A percentile compares a stretch with the other conserved stretches of the same genome.
phyloP scores from a whole-genome alignment of 1,140 invertebrate genomes.

The Oryctes rhinoceros region DNA sequence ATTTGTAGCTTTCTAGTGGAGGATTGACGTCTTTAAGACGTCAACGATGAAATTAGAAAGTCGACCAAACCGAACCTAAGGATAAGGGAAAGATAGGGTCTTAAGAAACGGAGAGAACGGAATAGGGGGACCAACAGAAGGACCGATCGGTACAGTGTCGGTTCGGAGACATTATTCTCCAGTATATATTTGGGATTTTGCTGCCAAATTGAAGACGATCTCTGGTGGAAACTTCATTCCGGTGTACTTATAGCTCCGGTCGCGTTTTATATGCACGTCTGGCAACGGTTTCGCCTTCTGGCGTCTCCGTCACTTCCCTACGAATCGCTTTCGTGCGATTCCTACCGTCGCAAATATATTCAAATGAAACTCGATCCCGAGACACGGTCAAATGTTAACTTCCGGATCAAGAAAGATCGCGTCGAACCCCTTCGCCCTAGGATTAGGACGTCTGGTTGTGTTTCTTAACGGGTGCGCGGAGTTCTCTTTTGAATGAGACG shows the following conservation, averaged over 20 bases:
- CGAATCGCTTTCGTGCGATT: constrained; percentile 40
- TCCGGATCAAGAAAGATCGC: constrained; percentile 47
- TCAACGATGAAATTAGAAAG: constrained; percentile 24
- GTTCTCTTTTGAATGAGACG: constrained; percentile 13
- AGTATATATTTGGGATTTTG: constrained; percentile 59
- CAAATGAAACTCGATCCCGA: constrained; percentile 49
- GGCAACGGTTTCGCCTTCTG: constrained; percentile 46
- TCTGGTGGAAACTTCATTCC: constrained; percentile 58
- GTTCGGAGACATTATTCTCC: constrained; percentile 54
- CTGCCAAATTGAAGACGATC: constrained; percentile 60
- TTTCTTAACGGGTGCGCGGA: constrained; percentile 45
- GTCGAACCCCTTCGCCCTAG: constrained; percentile 43
- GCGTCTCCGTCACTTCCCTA: neutral
- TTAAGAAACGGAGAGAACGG: neutral
- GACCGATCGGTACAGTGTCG: constrained; percentile 6
- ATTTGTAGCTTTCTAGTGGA: constrained; percentile 6
- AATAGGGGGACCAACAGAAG: neutral
- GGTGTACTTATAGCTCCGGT: constrained; percentile 56
- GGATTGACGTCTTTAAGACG: constrained; percentile 13
- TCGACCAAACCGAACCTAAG: neutral
- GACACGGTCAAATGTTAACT: constrained; percentile 56
- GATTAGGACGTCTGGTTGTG: constrained; percentile 52
- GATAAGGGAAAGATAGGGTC: neutral
- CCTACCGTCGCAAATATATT: constrained; percentile 48
- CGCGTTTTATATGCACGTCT: constrained; percentile 56